These are phyloP conservation scores for Atrichornis clamosus DNA, from an alignment of 2,113 vertebrate genomes.

Conservation along the genomic window DNA sequence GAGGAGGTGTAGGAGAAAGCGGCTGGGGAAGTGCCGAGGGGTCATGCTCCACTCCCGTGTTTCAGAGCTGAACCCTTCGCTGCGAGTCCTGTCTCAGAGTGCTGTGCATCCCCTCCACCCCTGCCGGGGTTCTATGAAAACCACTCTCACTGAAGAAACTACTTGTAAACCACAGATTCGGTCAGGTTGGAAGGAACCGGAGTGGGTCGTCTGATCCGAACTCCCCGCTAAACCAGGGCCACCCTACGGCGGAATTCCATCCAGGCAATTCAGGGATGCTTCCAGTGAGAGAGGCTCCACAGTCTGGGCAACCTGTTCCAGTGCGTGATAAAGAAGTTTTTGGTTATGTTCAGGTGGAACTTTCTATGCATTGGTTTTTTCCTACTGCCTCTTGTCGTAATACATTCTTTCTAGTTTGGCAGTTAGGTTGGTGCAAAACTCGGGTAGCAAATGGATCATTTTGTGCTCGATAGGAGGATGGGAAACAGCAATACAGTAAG, in stretches of 20 bases:
- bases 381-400: not conserved
- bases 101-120: not conserved
- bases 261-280: not conserved
- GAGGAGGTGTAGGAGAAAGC: not conserved
- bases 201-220: accelerated
- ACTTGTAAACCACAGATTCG: not conserved
- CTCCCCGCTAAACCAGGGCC: not conserved
- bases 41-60: accelerated
- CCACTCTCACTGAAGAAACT: no score
- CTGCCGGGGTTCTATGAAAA: accelerated
- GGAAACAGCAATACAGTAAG: accelerated
- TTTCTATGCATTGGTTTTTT: not conserved
- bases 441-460: accelerated
- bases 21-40: not conserved
- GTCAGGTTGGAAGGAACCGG: not conserved
- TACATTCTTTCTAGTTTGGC: accelerated
- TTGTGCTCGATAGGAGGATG: not conserved
- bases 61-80: not conserved
- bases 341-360: not conserved
- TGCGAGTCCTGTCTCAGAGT: not conserved
- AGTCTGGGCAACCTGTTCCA: not conserved
- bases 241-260: not conserved
- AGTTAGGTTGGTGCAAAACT: not conserved
- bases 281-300: no score
- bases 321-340: no score